These are phyloP conservation scores for Gastrophryne carolinensis DNA, from an alignment of 2,797 vertebrate species.

Conservation along the genomic window DNA sequence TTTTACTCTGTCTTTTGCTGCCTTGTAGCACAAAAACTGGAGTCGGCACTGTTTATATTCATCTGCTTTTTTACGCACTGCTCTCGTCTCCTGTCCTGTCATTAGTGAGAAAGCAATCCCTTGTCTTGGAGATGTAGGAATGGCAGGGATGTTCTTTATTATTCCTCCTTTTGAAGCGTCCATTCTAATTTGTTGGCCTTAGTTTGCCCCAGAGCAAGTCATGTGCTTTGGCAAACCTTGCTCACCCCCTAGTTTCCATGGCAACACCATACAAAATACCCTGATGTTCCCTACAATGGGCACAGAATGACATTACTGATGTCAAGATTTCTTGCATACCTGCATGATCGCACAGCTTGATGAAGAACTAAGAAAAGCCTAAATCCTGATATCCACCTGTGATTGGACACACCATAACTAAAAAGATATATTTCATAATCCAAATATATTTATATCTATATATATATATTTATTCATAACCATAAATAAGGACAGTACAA, in stretches of 20 bases:
- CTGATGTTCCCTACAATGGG: neutral
- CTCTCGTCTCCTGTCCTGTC: neutral
- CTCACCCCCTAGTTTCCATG: conserved; percentile 59
- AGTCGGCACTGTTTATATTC: conserved; percentile 2
- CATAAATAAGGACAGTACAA: too few species aligned
- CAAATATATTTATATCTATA: too few species aligned
- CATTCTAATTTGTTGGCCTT: conserved; percentile 40
- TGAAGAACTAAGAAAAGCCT: neutral
- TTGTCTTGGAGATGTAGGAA: conserved; percentile 9
- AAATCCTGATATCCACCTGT: neutral
- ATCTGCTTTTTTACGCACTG: neutral
- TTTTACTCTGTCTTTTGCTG: conserved; percentile 7
- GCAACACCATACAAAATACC: conserved; percentile 53
- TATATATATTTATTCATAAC: too few species aligned
- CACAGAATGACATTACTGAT: conserved; percentile 1
- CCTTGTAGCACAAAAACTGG: conserved; percentile 13
- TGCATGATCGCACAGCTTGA: neutral
- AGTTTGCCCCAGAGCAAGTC: conserved; percentile 22
- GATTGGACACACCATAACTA: too few species aligned
- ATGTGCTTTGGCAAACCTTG: conserved; percentile 18
- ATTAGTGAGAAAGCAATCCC: neutral
- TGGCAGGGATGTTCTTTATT: conserved; percentile 27
- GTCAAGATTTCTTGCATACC: neutral
- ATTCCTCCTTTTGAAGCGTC: conserved; percentile 32
- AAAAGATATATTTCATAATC: too few species aligned